Evolutionary conservation across 2,888 invertebrate genomes (phyloP), one percentile per base, ranked within the genome.

Genomic region (Scaptomyza flava): DNA sequence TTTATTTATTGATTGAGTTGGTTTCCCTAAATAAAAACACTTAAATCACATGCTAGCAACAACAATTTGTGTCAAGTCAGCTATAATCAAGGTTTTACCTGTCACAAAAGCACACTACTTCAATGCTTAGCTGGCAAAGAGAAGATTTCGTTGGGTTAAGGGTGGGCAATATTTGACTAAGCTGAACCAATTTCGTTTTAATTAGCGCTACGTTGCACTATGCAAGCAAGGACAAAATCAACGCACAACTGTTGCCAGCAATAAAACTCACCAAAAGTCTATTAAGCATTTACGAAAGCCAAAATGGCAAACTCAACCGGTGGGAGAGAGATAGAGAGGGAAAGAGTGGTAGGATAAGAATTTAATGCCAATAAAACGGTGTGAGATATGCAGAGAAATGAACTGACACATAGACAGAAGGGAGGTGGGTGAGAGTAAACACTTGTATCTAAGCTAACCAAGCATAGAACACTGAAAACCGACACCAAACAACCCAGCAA

Each of bases 301-400:
- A 80, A 76, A 84, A 76, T 68, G 78, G 73, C 79, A 81, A 41
- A 62, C 33, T 47, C 41, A 60, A 64, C 50, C 53, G 42, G 50
- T n/a, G n/a, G 1, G 3, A 6, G 3, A 17, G 17, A 9, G 33
- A 23, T 3, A 23, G 23, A 4, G 4, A 20, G 8, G n/a, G 0
- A 48, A 20, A 11, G 1, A 3, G 12, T 6, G 9, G 6, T 6
- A 14, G 46, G 12, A 6, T 7, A 11, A n/a, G 69, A 71, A 81
- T 72, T 82, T 76, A 87, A 74, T 79, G 78, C 69, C 85, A 85
- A 87, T 85, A 80, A 87, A 87, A 77, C 68, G 59, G 75, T 64
- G 77, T 65, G 52, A 64, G 81, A 70, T 54, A 66, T 42, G 36
- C 60, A 52, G 41, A 43, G 38, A 59, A 54, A 6, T 34, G 31